Evolutionary conservation across 2,888 invertebrate genomes (phyloP).

Genomic region (Nomada ruficornis): DNA sequence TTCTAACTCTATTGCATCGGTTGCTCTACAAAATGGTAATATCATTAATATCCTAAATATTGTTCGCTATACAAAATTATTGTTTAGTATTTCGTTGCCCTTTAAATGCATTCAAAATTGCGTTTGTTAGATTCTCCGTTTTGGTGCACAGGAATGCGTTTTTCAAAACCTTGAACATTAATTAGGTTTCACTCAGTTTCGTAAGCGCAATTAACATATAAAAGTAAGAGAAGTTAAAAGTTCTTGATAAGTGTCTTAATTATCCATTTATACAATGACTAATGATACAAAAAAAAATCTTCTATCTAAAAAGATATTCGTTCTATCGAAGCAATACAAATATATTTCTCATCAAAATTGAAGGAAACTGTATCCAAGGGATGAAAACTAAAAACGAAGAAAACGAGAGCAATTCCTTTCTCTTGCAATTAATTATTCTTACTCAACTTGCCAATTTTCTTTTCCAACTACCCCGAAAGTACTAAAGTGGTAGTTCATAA

Average conservation of each 20-base stretch:
- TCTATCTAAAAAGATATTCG: no score
- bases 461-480: neutral
- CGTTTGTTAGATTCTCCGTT: neutral
- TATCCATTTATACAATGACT: no score
- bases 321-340: no score
- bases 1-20: neutral
- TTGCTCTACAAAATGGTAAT: neutral
- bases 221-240: neutral
- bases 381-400: no score
- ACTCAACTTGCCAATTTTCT: neutral
- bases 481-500: neutral
- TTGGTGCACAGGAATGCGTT: constrained; percentile 19
- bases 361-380: no score
- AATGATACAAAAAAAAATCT: no score
- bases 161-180: neutral
- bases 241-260: no score
- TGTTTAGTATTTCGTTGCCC: neutral
- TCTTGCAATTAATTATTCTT: no score
- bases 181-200: no score
- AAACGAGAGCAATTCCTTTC: no score
- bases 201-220: no score
- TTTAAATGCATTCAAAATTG: neutral
- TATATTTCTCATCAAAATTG: no score
- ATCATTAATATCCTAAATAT: neutral
- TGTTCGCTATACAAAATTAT: neutral